Evolutionary conservation across 2,888 invertebrate genomes (phyloP).

Genomic region (Hypena proboscidalis): DNA sequence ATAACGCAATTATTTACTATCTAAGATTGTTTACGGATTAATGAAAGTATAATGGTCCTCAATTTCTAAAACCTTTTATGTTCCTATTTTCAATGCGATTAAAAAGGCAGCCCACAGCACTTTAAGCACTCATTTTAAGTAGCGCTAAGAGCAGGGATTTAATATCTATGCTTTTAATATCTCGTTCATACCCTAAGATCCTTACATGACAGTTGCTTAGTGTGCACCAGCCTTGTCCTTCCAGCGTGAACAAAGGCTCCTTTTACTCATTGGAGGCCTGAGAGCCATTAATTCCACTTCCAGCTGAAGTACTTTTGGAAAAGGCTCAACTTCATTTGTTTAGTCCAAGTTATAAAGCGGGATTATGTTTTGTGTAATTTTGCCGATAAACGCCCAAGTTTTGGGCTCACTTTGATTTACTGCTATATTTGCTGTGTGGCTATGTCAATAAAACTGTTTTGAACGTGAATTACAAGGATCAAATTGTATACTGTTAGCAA

Average conservation of each 20-base stretch:
- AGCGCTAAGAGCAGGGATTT: not conserved
- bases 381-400: constrained; percentile 34
- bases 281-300: constrained; percentile 48
- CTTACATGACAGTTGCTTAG: constrained; percentile 42
- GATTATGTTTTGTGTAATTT: constrained; percentile 45
- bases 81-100: too few relatives aligned
- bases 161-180: not conserved
- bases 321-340: constrained; percentile 55
- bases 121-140: not conserved
- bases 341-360: constrained; percentile 42
- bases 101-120: too few relatives aligned
- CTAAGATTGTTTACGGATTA: too few relatives aligned
- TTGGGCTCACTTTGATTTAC: constrained; percentile 30
- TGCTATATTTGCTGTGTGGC: constrained; percentile 10
- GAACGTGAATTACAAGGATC: not conserved
- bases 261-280: constrained; percentile 41
- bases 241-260: constrained; percentile 50
- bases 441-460: constrained; percentile 25
- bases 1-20: too few relatives aligned
- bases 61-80: too few relatives aligned
- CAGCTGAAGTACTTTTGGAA: constrained; percentile 39
- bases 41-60: too few relatives aligned
- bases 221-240: constrained; percentile 39
- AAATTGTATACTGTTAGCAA: constrained; percentile 9
- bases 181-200: constrained; percentile 7